A percentile compares a stretch with the other conserved stretches of the same genome.
Conservation (phyloP, 2,888 invertebrate species). For the Caenorhabditis imperialis region DNA sequence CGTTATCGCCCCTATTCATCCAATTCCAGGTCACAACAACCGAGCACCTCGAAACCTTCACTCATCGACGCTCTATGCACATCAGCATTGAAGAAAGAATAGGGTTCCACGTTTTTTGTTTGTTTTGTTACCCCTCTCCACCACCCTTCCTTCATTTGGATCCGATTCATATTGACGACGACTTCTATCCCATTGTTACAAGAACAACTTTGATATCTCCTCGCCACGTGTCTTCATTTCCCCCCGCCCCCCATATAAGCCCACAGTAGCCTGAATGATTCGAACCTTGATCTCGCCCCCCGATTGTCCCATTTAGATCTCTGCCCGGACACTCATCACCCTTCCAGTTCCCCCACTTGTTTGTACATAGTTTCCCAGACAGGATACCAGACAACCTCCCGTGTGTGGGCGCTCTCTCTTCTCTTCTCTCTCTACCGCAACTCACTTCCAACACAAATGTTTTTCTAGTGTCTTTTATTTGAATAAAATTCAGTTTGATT, state of each 20-base stretch:
- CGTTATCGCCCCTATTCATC: too few species aligned
- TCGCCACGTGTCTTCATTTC: slow-evolving; percentile 42
- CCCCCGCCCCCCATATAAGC: slow-evolving; percentile 21
- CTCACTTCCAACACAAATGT: background rate
- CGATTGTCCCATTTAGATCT: slow-evolving; percentile 35
- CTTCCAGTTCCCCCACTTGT: slow-evolving; percentile 44
- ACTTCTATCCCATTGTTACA: slow-evolving; percentile 22
- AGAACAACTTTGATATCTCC: slow-evolving; percentile 51
- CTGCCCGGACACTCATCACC: slow-evolving; percentile 6
- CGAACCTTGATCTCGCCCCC: slow-evolving; percentile 20
- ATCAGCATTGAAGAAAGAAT: slow-evolving; percentile 52
- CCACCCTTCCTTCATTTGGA: background rate
- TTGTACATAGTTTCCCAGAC: slow-evolving; percentile 47
- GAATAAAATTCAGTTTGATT: slow-evolving; percentile 50
- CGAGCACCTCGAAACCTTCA: slow-evolving; percentile 37
- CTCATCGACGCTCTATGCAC: slow-evolving; percentile 46
- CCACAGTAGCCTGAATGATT: slow-evolving; percentile 50
- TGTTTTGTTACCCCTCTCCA: too few species aligned
- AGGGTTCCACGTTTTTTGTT: too few species aligned
- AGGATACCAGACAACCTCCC: slow-evolving; percentile 40
- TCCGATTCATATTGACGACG: too few species aligned
- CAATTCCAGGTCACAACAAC: slow-evolving; percentile 37
- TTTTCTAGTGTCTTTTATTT: slow-evolving; percentile 44
- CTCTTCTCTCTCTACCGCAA: too few species aligned
- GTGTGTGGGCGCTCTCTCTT: slow-evolving; percentile 32